These are phyloP conservation scores for Drosophila kohkoa DNA, from an alignment of 1,140 invertebrate genomes.

Conservation along the genomic window DNA sequence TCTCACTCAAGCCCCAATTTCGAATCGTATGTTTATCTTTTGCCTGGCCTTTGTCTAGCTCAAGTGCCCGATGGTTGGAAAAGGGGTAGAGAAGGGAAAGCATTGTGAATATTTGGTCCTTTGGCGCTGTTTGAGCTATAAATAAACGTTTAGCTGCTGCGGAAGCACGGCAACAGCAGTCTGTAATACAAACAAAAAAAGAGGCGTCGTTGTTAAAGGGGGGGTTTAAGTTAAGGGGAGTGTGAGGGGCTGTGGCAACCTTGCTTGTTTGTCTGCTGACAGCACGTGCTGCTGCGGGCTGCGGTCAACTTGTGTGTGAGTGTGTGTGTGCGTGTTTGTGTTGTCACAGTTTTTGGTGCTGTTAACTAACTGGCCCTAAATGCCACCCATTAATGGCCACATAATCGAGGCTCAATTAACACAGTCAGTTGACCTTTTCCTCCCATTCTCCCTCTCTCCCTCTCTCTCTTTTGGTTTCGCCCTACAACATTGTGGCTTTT, in stretches of 20 bases:
- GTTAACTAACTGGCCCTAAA: slow-evolving; percentile 55
- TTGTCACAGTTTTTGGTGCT: slow-evolving; percentile 73
- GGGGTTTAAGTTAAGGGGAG: neutral
- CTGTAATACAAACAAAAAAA: slow-evolving; percentile 38
- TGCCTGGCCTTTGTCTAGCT: slow-evolving; percentile 74
- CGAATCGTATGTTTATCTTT: slow-evolving; percentile 75
- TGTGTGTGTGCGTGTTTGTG: slow-evolving; percentile 29
- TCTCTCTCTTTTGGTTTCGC: neutral
- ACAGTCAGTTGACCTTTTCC: slow-evolving; percentile 30
- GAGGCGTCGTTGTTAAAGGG: neutral
- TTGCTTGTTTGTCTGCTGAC: slow-evolving; percentile 62
- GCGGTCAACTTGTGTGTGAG: slow-evolving; percentile 59
- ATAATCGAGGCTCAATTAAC: slow-evolving; percentile 78
- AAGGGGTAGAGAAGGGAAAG: slow-evolving; percentile 1
- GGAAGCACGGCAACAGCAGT: slow-evolving; percentile 75
- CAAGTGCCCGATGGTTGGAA: slow-evolving; percentile 56
- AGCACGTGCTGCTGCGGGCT: slow-evolving; percentile 80
- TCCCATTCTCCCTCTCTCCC: neutral
- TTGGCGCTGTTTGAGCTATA: slow-evolving; percentile 79
- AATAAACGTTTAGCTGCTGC: slow-evolving; percentile 80
- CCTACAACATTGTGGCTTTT: slow-evolving; percentile 70
- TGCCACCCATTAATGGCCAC: slow-evolving; percentile 58
- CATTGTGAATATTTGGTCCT: slow-evolving; percentile 52
- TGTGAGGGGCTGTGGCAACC: neutral
- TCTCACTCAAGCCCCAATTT: slow-evolving; percentile 45